A percentile compares a stretch with the other conserved stretches of the same genome.
These are phyloP conservation scores for Zaprionus ghesquierei DNA, from an alignment of 1,140 invertebrate genomes.

Conservation along the genomic window DNA sequence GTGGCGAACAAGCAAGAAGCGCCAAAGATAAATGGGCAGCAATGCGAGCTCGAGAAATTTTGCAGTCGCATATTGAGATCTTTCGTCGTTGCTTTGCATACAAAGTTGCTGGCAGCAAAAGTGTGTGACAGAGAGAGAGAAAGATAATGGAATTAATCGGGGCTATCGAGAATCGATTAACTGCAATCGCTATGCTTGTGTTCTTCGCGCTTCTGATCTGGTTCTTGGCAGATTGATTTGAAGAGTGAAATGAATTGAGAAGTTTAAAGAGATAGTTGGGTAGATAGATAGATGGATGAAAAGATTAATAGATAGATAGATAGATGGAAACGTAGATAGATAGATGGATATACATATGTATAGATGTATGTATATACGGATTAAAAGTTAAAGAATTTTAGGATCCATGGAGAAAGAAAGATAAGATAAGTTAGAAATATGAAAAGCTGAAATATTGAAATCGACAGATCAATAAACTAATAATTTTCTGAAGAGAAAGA, in stretches of 20 bases:
- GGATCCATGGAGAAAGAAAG: background rate
- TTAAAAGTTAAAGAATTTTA: background rate
- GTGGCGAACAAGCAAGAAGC: slow-evolving; percentile 20
- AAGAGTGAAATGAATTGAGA: background rate
- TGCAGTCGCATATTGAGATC: slow-evolving; percentile 50
- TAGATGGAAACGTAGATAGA: background rate
- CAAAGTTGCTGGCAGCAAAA: slow-evolving; percentile 48
- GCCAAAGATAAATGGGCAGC: slow-evolving; percentile 31
- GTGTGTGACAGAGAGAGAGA: slow-evolving; percentile 19
- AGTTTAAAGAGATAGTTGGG: background rate
- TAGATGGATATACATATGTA: background rate
- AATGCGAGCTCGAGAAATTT: slow-evolving; percentile 25
- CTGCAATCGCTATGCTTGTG: background rate
- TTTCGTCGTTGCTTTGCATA: slow-evolving; percentile 50
- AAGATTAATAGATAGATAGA: no score
- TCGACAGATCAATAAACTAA: no score
- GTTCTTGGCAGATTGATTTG: background rate
- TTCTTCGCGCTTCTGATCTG: background rate
- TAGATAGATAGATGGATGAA: background rate
- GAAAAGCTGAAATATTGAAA: background rate
- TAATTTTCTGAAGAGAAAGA: background rate
- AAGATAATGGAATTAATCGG: background rate
- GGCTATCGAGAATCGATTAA: background rate
- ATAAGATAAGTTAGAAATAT: background rate
- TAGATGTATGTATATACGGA: background rate